phyloP scores from a whole-genome alignment of 2,797 vertebrate genomes.

The Tachyglossus aculeatus region DNA sequence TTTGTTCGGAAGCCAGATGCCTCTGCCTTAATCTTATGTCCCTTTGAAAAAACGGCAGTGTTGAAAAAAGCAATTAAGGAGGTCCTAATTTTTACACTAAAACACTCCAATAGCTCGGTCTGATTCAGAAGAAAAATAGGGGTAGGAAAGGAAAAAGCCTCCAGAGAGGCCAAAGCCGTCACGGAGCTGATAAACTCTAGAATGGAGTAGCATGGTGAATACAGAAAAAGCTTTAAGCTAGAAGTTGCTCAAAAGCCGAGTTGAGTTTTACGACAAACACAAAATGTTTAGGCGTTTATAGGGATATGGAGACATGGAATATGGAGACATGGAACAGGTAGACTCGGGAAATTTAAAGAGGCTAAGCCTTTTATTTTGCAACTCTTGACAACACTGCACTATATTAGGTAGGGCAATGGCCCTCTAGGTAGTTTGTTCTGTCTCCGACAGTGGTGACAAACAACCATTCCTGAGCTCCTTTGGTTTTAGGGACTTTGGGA shows the following conservation, averaged over 20 bases:
- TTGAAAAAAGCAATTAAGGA: slow-evolving; percentile 7
- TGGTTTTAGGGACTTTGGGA: no score
- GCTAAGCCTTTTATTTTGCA: no score
- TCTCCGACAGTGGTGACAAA: neutral
- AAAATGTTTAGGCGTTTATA: neutral
- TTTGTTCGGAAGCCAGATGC: slow-evolving; percentile 21
- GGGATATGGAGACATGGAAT: neutral
- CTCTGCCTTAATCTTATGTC: slow-evolving; percentile 5
- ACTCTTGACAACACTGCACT: no score
- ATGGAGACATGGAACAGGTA: fast-evolving
- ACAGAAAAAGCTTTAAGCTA: neutral
- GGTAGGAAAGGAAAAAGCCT: neutral
- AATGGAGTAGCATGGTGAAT: neutral
- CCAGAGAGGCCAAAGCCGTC: neutral
- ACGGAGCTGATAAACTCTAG: neutral
- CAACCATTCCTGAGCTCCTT: no score
- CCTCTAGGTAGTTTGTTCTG: no score
- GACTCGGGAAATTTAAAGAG: fast-evolving
- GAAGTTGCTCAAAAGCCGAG: neutral
- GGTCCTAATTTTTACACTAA: slow-evolving; percentile 17
- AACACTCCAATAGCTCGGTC: neutral
- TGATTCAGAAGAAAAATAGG: slow-evolving; percentile 5
- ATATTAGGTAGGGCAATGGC: no score
- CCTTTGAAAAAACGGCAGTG: slow-evolving; percentile 13
- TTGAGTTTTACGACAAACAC: neutral